Percentiles rank a stretch among this genome's conserved stretches.
Evolutionary conservation across 2,797 vertebrate genomes (phyloP).

Genomic region (Cephalopachus bancanus): DNA sequence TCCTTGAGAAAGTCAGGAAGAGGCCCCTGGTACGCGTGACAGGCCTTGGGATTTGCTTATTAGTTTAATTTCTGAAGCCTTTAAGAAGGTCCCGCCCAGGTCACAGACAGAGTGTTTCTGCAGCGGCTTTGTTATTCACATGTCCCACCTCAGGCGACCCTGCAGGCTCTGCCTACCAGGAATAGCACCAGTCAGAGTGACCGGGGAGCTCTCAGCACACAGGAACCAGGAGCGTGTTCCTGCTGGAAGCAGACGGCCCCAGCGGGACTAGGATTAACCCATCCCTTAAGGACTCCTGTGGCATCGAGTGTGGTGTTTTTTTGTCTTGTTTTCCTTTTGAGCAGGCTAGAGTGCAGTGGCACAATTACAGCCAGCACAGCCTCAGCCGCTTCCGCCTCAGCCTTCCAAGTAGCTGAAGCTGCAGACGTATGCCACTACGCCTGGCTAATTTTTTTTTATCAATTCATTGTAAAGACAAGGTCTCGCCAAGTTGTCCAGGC

Average conservation of each 20-base stretch:
- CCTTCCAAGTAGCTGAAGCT: too few relatives aligned
- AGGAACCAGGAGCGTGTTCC: background rate
- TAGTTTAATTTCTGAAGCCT: background rate
- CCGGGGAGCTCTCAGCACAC: background rate
- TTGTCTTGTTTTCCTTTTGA: too few relatives aligned
- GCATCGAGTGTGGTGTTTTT: background rate
- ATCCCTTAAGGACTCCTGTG: background rate
- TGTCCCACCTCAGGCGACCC: background rate
- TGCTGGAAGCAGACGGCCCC: background rate
- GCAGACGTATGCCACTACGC: too few relatives aligned
- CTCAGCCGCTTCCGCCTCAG: too few relatives aligned
- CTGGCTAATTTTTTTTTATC: too few relatives aligned
- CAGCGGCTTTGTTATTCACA: background rate
- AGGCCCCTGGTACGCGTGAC: too few relatives aligned
- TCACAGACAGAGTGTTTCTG: too few relatives aligned
- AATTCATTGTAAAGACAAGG: too few relatives aligned
- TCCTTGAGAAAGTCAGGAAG: background rate
- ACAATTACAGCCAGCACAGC: too few relatives aligned
- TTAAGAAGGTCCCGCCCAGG: background rate
- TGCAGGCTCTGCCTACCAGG: background rate
- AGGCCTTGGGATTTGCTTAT: background rate
- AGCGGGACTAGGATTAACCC: background rate
- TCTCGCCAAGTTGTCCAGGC: too few relatives aligned
- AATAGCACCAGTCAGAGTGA: too few relatives aligned
- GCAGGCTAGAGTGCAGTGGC: too few relatives aligned